phyloP scores from a whole-genome alignment of 92 coral and sea anemone genomes.

The Pocillopora grandis region DNA sequence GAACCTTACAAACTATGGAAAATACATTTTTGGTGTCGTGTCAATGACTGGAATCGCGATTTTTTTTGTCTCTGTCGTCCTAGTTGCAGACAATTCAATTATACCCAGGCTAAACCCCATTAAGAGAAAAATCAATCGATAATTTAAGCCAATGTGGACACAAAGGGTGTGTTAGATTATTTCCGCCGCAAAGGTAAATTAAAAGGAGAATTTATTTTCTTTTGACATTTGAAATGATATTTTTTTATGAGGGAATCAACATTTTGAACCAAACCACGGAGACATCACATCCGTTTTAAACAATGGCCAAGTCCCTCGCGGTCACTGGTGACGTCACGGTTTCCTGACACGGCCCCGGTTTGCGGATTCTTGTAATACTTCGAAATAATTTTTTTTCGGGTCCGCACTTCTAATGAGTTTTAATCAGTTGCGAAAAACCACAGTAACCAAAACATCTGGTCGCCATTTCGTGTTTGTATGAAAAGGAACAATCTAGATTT shows the following conservation, averaged over 20 bases:
- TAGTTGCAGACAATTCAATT: not conserved
- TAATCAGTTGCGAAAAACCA: not conserved
- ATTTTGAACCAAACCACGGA: not conserved
- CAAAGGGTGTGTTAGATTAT: constrained; percentile 18
- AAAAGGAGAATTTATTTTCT: not conserved
- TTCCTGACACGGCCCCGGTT: constrained; percentile 35
- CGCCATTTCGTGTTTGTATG: not conserved
- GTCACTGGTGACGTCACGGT: constrained; percentile 17
- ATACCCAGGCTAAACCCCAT: not conserved
- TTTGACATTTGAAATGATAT: not conserved
- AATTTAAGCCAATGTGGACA: not conserved
- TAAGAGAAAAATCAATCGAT: not conserved
- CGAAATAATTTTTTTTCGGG: not conserved
- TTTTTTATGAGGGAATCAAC: not conserved
- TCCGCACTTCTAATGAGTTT: not conserved
- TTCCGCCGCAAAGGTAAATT: constrained; percentile 9
- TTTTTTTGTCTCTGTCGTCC: not conserved
- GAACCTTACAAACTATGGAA: too few relatives aligned
- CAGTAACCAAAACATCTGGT: constrained; percentile 5
- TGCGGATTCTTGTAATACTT: not conserved
- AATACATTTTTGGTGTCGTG: too few relatives aligned
- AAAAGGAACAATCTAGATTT: not conserved
- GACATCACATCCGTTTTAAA: constrained; percentile 18
- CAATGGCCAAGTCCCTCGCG: constrained; percentile 20
- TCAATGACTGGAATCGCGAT: too few relatives aligned